Evolutionary conservation across 1,140 invertebrate species (phyloP).

Genomic region (Episyrphus balteatus): DNA sequence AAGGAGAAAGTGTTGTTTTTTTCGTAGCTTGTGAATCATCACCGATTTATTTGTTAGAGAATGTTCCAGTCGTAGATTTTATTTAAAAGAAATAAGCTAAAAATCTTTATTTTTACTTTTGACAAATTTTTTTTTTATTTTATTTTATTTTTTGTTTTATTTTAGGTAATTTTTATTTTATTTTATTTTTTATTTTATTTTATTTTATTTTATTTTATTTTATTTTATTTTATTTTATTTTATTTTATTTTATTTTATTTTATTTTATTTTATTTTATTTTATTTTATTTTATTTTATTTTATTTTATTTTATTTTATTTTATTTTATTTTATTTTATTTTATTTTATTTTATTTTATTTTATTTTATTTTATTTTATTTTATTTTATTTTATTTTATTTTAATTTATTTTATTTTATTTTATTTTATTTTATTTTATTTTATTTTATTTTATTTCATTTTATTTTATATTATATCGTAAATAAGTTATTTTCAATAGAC

Average conservation of each 20-base stretch:
- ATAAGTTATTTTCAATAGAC: too few species aligned
- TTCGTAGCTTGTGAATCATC: too few species aligned
- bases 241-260: too few species aligned
- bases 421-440: neutral
- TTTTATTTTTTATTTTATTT: neutral
- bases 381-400: constrained; percentile 1
- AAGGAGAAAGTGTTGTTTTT: too few species aligned
- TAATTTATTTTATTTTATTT: constrained; percentile 1
- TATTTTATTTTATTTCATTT: constrained; percentile 4
- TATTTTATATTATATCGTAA: too few species aligned
- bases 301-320: neutral
- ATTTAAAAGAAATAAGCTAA: too few species aligned
- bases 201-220: neutral
- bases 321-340: neutral
- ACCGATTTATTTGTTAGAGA: too few species aligned
- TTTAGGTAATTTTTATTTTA: neutral
- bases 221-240: neutral
- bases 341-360: neutral
- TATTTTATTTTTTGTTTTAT: neutral
- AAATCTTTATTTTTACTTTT: too few species aligned
- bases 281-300: neutral
- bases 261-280: neutral
- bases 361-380: neutral
- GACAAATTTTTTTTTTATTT: neutral
- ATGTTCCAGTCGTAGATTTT: too few species aligned